phyloP scores from a whole-genome alignment of 2,797 vertebrate species.

The Aulostomus chinensis region DNA sequence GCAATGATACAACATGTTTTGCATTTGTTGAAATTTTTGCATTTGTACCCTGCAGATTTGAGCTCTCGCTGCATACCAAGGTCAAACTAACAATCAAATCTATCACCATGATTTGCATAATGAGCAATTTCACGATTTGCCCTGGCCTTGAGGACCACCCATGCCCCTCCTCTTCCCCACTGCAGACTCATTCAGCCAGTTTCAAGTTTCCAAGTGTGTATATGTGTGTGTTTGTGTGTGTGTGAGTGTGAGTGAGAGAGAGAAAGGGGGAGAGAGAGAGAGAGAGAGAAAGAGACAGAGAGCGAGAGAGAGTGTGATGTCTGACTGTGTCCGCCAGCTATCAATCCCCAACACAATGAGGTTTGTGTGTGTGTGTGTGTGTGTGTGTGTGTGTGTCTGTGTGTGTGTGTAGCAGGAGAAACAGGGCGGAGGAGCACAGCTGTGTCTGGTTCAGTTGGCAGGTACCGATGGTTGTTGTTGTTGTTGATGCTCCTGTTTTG shows the following conservation, averaged over 20 bases:
- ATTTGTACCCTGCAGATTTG: slow-evolving; percentile 35
- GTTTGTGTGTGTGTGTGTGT: slow-evolving; percentile 14
- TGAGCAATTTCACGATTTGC: slow-evolving; percentile 41
- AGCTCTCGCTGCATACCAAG: slow-evolving; percentile 53
- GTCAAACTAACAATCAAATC: slow-evolving; percentile 69
- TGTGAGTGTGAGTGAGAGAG: too few relatives aligned
- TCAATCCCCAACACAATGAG: slow-evolving; percentile 24
- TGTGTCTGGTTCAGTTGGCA: slow-evolving; percentile 50
- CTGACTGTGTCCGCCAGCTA: slow-evolving; percentile 20
- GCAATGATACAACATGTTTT: neutral
- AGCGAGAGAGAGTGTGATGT: slow-evolving; percentile 28
- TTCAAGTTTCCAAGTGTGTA: slow-evolving; percentile 30
- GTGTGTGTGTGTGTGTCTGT: neutral
- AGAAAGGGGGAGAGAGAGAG: too few relatives aligned
- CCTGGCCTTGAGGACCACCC: neutral
- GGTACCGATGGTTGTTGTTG: too few relatives aligned
- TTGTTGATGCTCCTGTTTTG: slow-evolving; percentile 33
- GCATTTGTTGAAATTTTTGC: slow-evolving; percentile 6
- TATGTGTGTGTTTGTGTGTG: too few relatives aligned
- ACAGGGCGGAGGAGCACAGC: slow-evolving; percentile 38
- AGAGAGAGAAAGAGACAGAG: too few relatives aligned
- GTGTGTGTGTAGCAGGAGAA: slow-evolving; percentile 15
- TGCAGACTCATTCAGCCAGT: slow-evolving; percentile 18
- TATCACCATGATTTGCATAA: slow-evolving; percentile 64
- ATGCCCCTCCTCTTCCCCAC: neutral